phyloP scores from a whole-genome alignment of 2,797 vertebrate genomes.

The Hylomyscus alleni region DNA sequence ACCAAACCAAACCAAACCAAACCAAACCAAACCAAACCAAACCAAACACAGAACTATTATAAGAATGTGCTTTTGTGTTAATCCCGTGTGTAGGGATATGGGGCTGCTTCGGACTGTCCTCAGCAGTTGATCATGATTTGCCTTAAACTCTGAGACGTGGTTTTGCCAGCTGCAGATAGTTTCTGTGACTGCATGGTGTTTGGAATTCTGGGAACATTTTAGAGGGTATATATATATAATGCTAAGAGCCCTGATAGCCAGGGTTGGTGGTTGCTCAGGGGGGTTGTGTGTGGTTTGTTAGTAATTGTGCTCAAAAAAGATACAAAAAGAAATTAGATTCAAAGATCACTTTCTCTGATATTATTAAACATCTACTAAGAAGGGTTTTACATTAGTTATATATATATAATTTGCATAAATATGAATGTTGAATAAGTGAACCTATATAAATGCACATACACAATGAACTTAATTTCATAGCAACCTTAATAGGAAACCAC shows the following conservation, averaged over 20 bases:
- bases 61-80: neutral
- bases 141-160: neutral
- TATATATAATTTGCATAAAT: neutral
- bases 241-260: neutral
- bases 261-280: neutral
- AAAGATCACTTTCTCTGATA: neutral
- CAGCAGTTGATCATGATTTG: neutral
- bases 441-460: neutral
- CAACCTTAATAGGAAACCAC: conserved; percentile 24
- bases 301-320: neutral
- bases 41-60: neutral
- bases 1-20: too few species aligned
- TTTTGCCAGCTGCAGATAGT: neutral
- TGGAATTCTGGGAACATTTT: neutral
- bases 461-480: conserved; percentile 23
- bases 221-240: neutral
- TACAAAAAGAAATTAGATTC: neutral
- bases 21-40: too few species aligned
- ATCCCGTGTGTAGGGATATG: neutral
- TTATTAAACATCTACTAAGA: conserved; percentile 20
- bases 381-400: conserved; percentile 26
- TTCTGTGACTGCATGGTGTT: neutral
- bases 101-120: neutral
- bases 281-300: neutral
- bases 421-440: neutral